Percentiles rank a stretch among this genome's conserved stretches.
Conservation (phyloP, 2,113 vertebrate species). For the Boleophthalmus pectinirostris region DNA sequence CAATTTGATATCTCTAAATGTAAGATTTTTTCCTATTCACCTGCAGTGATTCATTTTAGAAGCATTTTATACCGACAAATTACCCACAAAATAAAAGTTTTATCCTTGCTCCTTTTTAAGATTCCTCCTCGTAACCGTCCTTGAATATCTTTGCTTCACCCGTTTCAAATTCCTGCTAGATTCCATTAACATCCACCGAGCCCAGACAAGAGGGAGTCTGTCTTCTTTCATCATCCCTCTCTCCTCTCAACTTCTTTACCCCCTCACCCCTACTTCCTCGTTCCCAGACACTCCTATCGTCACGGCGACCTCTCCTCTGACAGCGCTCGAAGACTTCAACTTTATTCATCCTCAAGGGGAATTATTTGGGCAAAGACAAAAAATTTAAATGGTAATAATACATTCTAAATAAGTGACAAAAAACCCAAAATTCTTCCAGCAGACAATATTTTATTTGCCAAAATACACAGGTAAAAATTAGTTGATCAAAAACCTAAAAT, state of each 20-base stretch:
- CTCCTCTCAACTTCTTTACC: not conserved
- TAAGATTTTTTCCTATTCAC: too few species aligned
- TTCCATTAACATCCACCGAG: not conserved
- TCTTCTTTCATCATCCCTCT: not conserved
- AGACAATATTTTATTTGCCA: too few species aligned
- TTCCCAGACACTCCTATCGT: conserved; percentile 37
- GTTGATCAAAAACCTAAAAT: too few species aligned
- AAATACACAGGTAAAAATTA: too few species aligned
- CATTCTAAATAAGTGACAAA: too few species aligned
- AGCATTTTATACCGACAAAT: not conserved
- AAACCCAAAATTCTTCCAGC: too few species aligned
- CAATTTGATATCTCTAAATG: too few species aligned
- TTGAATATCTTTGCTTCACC: not conserved
- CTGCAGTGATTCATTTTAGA: not conserved
- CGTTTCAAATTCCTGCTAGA: not conserved
- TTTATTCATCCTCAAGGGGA: too few species aligned
- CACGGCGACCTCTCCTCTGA: conserved; percentile 23
- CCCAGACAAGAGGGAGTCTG: not conserved
- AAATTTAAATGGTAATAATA: too few species aligned
- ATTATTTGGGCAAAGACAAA: too few species aligned
- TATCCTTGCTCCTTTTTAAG: not conserved
- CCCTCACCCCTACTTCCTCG: conserved; percentile 34
- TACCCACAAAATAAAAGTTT: not conserved
- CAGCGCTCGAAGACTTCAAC: too few species aligned
- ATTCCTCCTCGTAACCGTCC: not conserved